Base-by-base conservation (phyloP, 2,888 invertebrate species). In the Xestia sexstrigata region DNA sequence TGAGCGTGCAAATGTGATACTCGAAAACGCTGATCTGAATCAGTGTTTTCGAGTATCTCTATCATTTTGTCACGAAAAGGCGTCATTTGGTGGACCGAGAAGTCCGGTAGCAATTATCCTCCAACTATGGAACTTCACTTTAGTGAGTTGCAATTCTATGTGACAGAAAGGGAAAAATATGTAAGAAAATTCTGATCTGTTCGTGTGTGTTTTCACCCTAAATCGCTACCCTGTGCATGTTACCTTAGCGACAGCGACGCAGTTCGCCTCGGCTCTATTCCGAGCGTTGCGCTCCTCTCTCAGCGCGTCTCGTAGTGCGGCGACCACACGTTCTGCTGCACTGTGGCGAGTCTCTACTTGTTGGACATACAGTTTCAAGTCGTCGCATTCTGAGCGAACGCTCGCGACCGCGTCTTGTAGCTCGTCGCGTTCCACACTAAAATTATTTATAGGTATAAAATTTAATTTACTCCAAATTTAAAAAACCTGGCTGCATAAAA, bases 301-400 rank as follows among this genome's bases (percentile, higher is more conserved):
- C 76, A 96, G 70, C 0, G 96, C 94, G 47, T 96, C 96, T 0
- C 96, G 80, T 23, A 96, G 72, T 0, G 95, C 96, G 0, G 86
- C 74, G 0, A 95, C 93, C 0, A 95, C 90, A 0, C 94, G 89
- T 83, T 96, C 96, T 0, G 94, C 91, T 0, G 95, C 88, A 1
- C 45, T 83, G 62, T 93, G 88, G 0, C 92, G 90, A 17, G 89
- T 69, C 72, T 96, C 95, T 52, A 95, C 78, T 70, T 94, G 91
- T 0, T 89, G 83, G 20, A 94, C 83, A n/a, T 91, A 89, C 0
- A 84, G 79, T 68, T 90, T 92, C 91, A 94, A 89, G 0, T 92
- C 91, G 0, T 82, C 87, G 15, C 91, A 93, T 60, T 96, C 95
- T n/a, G 81, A 86, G 20, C 91, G 92, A 0, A 93, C 90, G 0